Evolutionary conservation across 2,888 invertebrate genomes (phyloP), one percentile per base, ranked within the genome.

Genomic region (Agrotis ipsilon): DNA sequence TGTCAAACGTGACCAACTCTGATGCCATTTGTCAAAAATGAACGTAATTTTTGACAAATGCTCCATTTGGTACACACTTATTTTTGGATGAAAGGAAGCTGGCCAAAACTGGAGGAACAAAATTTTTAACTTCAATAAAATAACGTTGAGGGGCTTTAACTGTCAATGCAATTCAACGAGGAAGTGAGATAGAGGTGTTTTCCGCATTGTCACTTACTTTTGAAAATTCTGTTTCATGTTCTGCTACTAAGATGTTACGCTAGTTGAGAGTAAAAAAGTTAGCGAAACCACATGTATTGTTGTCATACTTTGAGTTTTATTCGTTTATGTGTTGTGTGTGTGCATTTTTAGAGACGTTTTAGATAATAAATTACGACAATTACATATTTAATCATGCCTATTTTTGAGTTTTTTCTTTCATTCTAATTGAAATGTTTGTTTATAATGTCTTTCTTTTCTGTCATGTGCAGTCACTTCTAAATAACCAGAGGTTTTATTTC

Each of bases 11-110:
- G 60, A 72, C 62, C 58, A 61, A 52, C 46, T 21, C 32, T 14
- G 55, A 32, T 52, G 13, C 18, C 48, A 66, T 79, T 68, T 64
- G 60, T 80, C 67, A 72, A 59, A 64, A 58, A 39, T 52, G 61
- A 71, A 39, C 24, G 68, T 71, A 59, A 76, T 71, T 68, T 60
- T 61, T 75, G 65, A 81, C 9, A 70, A 68, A 68, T 52, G 24
- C 51, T 52, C 48, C 18, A n/a, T 48, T 68, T 46, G 32, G 48
- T 6, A 59, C 46, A 48, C 13, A 16, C 69, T 63, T 69, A 67
- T 64, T 62, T 67, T 63, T 46, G 3, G 11, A 19, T 51, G 13
- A 55, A 63, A n/a, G 58, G 52, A 55, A 51, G 21, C 45, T 43
- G 43, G 21, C 48, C 3, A 39, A 45, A 57, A 60, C 6, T 39